Evolutionary conservation across 2,888 invertebrate species (phyloP), one percentile per base, ranked within the genome.

Genomic region (Euplagia quadripunctaria): DNA sequence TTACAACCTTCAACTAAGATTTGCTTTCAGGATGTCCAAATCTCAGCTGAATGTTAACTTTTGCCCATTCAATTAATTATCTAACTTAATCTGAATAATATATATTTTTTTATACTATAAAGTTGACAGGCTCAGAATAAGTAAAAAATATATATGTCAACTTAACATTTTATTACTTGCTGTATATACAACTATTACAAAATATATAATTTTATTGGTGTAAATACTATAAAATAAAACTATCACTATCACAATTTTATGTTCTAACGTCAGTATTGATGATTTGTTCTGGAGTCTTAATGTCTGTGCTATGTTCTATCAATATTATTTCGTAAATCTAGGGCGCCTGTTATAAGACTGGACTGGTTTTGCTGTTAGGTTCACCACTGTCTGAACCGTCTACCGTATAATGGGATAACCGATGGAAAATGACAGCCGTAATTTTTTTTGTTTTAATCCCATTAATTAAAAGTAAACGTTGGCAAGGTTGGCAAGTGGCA

Each of bases 191-290:
- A 61, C 3, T 31, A 7, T 49, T 20, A 46, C 20, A 20, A 66
- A 66, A 66, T 64, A 64, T 64, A 31, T 66, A 6, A 14, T 49
- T 66, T 43, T 31, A 17, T 42, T 42, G n/a, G 7, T 64, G 42
- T 64, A 42, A 42, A 20, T 31, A 17, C 41, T 16, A 42, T 4
- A 42, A 64, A 17, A 55, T 52, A 42, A 52, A 55, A 52, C 51
- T 41, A 42, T 55, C 12, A 52, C 51, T 55, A 73, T 65, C 41
- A 66, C 66, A 65, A 52, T 55, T 49, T 20, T 9, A 58, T 20
- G 20, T 58, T 58, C 20, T 20, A 20, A 4, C 20, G 4, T 58
- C 11, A 58, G 11, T 58, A 20, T 58, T 58, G 20, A 20, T 20
- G 0, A 58, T 58, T 58, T 31, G 20, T 61, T 61, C 58, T 5